phyloP scores from a whole-genome alignment of 2,113 vertebrate species.

The Podarcis cretensis region DNA sequence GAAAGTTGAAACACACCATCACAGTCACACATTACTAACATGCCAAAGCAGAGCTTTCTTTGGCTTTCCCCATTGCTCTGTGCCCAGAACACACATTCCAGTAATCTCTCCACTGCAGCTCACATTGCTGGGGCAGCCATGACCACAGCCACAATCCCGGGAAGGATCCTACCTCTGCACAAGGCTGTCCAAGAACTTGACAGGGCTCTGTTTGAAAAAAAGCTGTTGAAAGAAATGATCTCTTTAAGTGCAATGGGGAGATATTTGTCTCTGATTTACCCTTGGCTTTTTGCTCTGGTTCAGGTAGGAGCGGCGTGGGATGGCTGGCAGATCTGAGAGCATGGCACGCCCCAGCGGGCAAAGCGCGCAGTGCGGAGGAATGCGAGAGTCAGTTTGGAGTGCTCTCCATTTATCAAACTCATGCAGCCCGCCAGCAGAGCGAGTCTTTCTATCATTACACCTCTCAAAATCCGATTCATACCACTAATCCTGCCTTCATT shows the following conservation, averaged over 20 bases:
- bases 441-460: slow-evolving; percentile 99
- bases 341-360: slow-evolving; percentile 88
- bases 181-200: slow-evolving; percentile 71
- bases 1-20: background rate
- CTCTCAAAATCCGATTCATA: slow-evolving; percentile 99
- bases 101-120: background rate
- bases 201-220: slow-evolving; percentile 75
- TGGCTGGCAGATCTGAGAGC: slow-evolving; percentile 87
- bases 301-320: slow-evolving; percentile 84
- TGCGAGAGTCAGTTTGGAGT: slow-evolving; percentile 88
- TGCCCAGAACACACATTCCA: background rate
- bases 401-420: slow-evolving; percentile 99
- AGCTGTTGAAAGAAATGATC: slow-evolving; percentile 84
- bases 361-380: slow-evolving; percentile 83
- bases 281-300: slow-evolving; percentile 86
- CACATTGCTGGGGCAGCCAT: background rate
- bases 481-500: slow-evolving; percentile 99
- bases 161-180: slow-evolving; percentile 61
- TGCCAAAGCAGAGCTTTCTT: background rate
- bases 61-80: background rate
- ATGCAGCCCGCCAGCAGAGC: slow-evolving; percentile 99
- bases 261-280: slow-evolving; percentile 87
- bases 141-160: slow-evolving; percentile 27
- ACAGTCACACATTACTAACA: background rate
- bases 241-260: slow-evolving; percentile 81